Conservation (phyloP, 1,140 invertebrate genomes). For the Eulimnadia texana region DNA sequence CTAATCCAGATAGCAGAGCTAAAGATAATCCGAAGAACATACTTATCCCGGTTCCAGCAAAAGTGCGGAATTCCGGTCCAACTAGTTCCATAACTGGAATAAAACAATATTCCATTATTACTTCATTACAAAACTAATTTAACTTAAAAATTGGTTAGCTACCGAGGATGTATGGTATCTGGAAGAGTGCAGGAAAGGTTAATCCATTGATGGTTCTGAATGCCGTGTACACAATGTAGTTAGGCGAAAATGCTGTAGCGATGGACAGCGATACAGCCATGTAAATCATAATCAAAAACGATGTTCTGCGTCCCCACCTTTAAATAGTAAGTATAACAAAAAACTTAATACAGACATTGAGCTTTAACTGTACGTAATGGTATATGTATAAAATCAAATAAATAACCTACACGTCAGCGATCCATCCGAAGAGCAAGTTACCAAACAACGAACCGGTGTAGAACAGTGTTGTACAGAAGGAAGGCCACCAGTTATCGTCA, state of each 20-base stretch:
- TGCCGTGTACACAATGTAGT: constrained; percentile 26
- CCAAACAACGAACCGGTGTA: constrained; percentile 53
- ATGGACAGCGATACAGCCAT: constrained; percentile 22
- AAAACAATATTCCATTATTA: constrained; percentile 6
- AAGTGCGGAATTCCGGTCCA: constrained; percentile 47
- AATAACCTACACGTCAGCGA: constrained; percentile 37
- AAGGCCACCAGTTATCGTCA: constrained; percentile 45
- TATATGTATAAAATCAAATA: not conserved
- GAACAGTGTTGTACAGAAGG: constrained; percentile 46
- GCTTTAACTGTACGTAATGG: too few species aligned
- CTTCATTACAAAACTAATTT: not conserved
- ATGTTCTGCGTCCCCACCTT: constrained; percentile 21
- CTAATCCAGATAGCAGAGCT: constrained; percentile 45
- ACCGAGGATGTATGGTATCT: constrained; percentile 32
- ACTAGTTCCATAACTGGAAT: constrained; percentile 42
- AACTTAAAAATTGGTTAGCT: constrained; percentile 14
- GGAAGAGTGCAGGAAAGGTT: constrained; percentile 30
- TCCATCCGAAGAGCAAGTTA: constrained; percentile 51
- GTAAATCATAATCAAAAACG: constrained; percentile 23
- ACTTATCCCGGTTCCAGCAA: constrained; percentile 47
- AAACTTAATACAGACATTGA: not conserved
- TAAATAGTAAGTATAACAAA: constrained; percentile 8
- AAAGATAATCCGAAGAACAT: constrained; percentile 50
- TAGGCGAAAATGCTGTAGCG: constrained; percentile 23
- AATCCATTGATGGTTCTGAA: constrained; percentile 29